phyloP scores from a whole-genome alignment of 2,888 invertebrate species.

The Pomacea canaliculata region DNA sequence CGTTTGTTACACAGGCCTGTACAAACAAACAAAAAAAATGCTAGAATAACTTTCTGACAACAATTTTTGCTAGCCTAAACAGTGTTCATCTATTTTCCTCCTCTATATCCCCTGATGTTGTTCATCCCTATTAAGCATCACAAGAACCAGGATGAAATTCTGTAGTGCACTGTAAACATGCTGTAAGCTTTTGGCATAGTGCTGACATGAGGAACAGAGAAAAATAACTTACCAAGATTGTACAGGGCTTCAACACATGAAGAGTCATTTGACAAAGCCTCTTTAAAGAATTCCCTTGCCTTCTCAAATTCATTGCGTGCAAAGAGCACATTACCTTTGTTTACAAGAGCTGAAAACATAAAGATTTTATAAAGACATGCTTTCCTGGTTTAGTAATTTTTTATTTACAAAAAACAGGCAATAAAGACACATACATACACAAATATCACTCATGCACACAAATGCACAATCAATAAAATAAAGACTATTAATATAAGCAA shows the following conservation, averaged over 20 bases:
- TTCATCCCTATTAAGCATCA: too few species aligned
- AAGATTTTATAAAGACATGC: too few species aligned
- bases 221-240: slow-evolving; percentile 77
- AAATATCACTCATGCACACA: background rate
- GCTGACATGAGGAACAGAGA: background rate
- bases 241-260: slow-evolving; percentile 87
- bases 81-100: too few species aligned
- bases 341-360: slow-evolving; percentile 78
- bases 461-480: background rate
- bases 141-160: too few species aligned
- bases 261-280: slow-evolving; percentile 84
- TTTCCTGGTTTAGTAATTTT: too few species aligned
- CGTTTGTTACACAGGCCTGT: slow-evolving; percentile 80
- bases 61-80: too few species aligned
- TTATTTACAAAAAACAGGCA: too few species aligned
- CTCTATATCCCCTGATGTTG: too few species aligned
- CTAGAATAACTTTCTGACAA: too few species aligned
- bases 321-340: slow-evolving; percentile 85
- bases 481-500: background rate
- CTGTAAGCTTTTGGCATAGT: too few species aligned
- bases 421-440: too few species aligned
- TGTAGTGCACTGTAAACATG: too few species aligned
- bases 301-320: slow-evolving; percentile 79
- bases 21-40: background rate
- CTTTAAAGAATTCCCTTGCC: slow-evolving; percentile 80